Conservation (phyloP, 2,888 invertebrate genomes). For the Hypomecis punctinalis region DNA sequence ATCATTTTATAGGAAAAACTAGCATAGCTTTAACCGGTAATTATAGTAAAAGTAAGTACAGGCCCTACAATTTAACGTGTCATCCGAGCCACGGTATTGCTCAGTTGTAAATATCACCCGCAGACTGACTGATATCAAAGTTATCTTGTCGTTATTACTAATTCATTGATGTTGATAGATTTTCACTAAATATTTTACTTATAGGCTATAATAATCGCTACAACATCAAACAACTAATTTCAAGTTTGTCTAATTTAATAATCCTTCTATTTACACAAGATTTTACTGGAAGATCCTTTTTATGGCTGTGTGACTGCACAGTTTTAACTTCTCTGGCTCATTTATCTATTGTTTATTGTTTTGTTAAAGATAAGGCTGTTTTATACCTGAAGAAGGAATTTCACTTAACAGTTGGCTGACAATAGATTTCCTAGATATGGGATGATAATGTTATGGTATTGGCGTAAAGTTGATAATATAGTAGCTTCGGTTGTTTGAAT, state of each 20-base stretch:
- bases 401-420: constrained; percentile 33
- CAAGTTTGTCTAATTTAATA: neutral
- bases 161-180: no score
- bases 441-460: neutral
- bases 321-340: constrained; percentile 33
- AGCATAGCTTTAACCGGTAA: no score
- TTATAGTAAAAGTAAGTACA: neutral
- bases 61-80: no score
- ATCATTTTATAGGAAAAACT: no score
- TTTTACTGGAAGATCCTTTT: constrained; percentile 24
- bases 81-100: no score
- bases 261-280: constrained; percentile 18
- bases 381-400: constrained; percentile 47
- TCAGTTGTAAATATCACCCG: no score
- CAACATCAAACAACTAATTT: neutral
- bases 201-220: no score
- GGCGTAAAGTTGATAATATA: neutral
- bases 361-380: constrained; percentile 42
- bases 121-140: no score
- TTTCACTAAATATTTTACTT: no score
- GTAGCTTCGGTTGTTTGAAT: constrained; percentile 4
- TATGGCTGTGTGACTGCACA: constrained; percentile 27
- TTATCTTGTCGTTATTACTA: no score
- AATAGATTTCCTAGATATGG: constrained; percentile 29
- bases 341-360: constrained; percentile 45